These are phyloP conservation scores for Amaurobius ferox DNA, from an alignment of 2,888 invertebrate species.

Conservation along the genomic window DNA sequence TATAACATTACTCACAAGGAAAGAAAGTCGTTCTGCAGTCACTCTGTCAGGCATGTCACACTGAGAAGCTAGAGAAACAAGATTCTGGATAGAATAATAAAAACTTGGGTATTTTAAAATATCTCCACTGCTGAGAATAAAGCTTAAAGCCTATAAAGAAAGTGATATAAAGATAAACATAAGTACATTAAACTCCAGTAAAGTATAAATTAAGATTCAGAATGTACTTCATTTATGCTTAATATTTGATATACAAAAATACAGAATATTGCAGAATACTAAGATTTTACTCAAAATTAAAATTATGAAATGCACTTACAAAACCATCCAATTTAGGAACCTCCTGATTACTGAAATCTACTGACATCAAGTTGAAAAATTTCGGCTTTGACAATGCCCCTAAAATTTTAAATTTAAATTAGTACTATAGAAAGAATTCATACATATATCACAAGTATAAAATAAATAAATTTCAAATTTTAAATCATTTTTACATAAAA, in stretches of 20 bases:
- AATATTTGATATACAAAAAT: no score
- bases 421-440: not conserved
- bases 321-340: constrained; percentile 90
- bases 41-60: constrained; percentile 76
- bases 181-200: no score
- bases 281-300: not conserved
- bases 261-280: no score
- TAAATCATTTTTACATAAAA: not conserved
- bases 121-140: constrained; percentile 93
- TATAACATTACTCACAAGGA: constrained; percentile 75
- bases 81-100: constrained; percentile 89
- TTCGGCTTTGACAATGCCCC: constrained; percentile 86
- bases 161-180: no score
- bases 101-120: constrained; percentile 91
- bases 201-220: no score
- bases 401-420: not conserved
- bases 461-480: no score
- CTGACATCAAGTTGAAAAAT: constrained; percentile 91
- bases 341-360: constrained; percentile 84
- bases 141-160: constrained; percentile 86
- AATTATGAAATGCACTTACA: constrained; percentile 76
- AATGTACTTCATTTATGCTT: no score
- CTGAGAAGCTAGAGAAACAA: constrained; percentile 88
- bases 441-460: no score
- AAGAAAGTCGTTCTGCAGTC: constrained; percentile 75